Conservation (phyloP, 2,113 vertebrate genomes). For the Leptodactylus fuscus region DNA sequence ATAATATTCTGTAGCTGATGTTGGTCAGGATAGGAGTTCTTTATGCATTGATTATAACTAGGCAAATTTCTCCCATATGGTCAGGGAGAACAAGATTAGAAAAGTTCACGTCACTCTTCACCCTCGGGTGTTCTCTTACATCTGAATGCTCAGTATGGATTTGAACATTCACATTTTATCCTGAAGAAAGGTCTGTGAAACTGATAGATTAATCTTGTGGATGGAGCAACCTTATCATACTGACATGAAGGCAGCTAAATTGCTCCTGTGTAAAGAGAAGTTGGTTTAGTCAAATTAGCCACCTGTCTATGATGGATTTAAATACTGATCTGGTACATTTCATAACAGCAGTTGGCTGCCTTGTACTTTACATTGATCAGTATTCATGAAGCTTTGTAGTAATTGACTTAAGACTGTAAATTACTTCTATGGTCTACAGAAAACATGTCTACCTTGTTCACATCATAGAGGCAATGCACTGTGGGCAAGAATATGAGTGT, state of each 20-base stretch:
- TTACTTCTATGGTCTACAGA: constrained; percentile 22
- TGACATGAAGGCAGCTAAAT: constrained; percentile 63
- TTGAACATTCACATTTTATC: neutral
- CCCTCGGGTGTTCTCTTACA: neutral
- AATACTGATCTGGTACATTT: constrained; percentile 44
- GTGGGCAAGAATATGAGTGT: no score
- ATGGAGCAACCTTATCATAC: constrained; percentile 52
- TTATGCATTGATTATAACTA: neutral
- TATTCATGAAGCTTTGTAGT: constrained; percentile 25
- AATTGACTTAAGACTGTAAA: constrained; percentile 36
- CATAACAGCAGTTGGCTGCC: constrained; percentile 56
- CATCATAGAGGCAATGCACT: no score
- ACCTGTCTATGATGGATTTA: constrained; percentile 65
- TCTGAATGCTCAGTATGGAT: neutral
- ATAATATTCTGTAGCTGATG: no score
- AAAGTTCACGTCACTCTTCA: neutral
- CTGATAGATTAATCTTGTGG: constrained; percentile 33
- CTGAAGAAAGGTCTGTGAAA: neutral
- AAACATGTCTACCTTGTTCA: neutral
- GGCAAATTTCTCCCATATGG: constrained; percentile 14
- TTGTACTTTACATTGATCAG: constrained; percentile 38
- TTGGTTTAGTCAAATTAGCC: constrained; percentile 69
- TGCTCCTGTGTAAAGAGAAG: constrained; percentile 67
- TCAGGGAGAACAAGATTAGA: neutral
- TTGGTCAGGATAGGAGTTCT: neutral